Evolutionary conservation across 2,888 invertebrate species (phyloP).

Genomic region (Empis stercorea): DNA sequence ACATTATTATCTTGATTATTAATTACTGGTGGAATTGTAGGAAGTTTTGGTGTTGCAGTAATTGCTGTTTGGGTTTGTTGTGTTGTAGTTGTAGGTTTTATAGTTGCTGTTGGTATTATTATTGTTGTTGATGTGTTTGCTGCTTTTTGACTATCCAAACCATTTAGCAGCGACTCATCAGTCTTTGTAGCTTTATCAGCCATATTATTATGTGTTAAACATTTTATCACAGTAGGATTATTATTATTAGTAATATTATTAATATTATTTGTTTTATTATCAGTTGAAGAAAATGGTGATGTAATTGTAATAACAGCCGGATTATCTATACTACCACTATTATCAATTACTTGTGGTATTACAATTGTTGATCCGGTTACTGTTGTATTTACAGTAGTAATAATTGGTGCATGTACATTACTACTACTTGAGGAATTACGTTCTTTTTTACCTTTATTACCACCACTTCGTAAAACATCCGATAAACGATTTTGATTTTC

Average conservation of each 20-base stretch:
- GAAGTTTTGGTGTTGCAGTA: conserved; percentile 7
- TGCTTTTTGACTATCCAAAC: conserved; percentile 23
- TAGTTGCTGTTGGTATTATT: not conserved
- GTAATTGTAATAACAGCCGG: conserved; percentile 41
- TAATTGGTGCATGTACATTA: conserved; percentile 9
- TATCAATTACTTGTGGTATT: conserved; percentile 23
- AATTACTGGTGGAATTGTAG: not conserved
- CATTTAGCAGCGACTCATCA: conserved; percentile 34
- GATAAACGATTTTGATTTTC: conserved; percentile 50
- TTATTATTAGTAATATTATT: conserved; percentile 30
- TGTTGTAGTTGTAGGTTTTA: conserved; percentile 7
- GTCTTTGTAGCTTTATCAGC: conserved; percentile 61
- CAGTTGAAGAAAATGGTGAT: conserved; percentile 44
- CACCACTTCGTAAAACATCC: conserved; percentile 69
- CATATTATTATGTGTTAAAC: conserved; percentile 35
- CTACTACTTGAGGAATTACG: conserved; percentile 18
- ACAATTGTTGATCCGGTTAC: conserved; percentile 9
- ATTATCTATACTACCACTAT: conserved; percentile 24
- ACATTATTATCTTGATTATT: no score
- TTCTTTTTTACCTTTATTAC: conserved; percentile 34
- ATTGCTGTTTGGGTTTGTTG: not conserved
- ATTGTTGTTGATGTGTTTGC: conserved; percentile 11
- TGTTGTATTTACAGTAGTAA: conserved; percentile 6
- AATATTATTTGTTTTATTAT: conserved; percentile 21
- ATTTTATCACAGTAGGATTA: conserved; percentile 38